Conservation (phyloP, 1,140 invertebrate species). For the Solen grandis region DNA sequence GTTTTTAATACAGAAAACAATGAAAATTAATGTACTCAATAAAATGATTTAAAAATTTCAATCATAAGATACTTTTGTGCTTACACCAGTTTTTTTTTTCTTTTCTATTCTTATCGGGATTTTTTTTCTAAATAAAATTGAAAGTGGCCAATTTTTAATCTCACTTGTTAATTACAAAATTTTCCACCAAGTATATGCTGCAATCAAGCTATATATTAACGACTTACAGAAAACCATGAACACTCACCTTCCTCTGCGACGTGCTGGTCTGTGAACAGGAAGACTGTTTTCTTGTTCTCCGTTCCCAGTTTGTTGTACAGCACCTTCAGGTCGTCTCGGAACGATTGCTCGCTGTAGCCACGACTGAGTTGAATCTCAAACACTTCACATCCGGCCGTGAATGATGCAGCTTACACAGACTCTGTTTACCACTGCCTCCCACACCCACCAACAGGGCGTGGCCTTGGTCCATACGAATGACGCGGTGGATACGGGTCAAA, state of each 20-base stretch:
- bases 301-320: slow-evolving; percentile 89
- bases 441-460: slow-evolving; percentile 92
- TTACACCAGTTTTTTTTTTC: too few relatives aligned
- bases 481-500: slow-evolving; percentile 91
- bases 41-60: too few relatives aligned
- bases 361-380: slow-evolving; percentile 91
- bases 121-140: too few relatives aligned
- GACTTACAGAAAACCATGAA: too few relatives aligned
- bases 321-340: slow-evolving; percentile 92
- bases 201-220: too few relatives aligned
- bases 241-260: slow-evolving; percentile 83
- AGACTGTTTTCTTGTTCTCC: slow-evolving; percentile 89
- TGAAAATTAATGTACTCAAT: too few relatives aligned
- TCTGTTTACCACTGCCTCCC: slow-evolving; percentile 92
- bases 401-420: slow-evolving; percentile 79
- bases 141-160: too few relatives aligned
- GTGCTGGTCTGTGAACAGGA: slow-evolving; percentile 91
- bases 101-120: too few relatives aligned
- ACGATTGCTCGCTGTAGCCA: slow-evolving; percentile 90
- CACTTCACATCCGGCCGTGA: slow-evolving; percentile 85
- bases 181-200: too few relatives aligned
- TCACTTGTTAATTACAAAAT: too few relatives aligned
- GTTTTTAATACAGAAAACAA: too few relatives aligned
- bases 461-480: slow-evolving; percentile 90
- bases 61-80: too few relatives aligned